Evolutionary conservation across 2,888 invertebrate species (phyloP), one percentile per base, ranked within the genome.

Genomic region (Melanostoma mellinum): DNA sequence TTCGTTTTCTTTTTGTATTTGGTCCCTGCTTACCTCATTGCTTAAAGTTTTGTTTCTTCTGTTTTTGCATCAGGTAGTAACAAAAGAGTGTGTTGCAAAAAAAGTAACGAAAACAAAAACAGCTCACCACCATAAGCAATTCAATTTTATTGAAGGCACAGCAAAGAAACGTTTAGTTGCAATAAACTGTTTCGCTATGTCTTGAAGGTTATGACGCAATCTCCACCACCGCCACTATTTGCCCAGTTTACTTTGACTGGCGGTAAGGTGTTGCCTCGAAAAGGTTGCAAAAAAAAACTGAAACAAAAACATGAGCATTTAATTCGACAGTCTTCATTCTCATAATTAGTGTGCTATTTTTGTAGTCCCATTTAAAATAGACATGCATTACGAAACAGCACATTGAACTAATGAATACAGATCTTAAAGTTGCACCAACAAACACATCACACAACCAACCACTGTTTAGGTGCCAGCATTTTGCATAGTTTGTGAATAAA

Each of bases 371-470:
- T 72, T 60, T 44, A 36, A 71, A 73, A 73, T 61, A 55, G 73
- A 53, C 44, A 30, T 52, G 65, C 53, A 61, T 79, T 79, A 61
- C 79, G 68, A 68, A 74, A 79, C 55, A 79, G 79, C 79, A 61
- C 79, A 74, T 79, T 79, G 79, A 79, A 79, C 79, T 74, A 79
- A 74, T 76, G 76, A 68, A 61, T 68, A 55, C 60, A 60, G 40
- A 36, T 55, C 53, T 60, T 74, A 74, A 9, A 35, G 35, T 33
- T 32, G 53, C 30, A 36, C 6, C 20, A 20, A 20, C 20, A 20
- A 20, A 20, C 1, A 20, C 20, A 32, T 20, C 9, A 32, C 8
- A 58, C 4, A 46, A 4, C 10, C 4, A 46, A n/a, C 3, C n/a
- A 9, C 3, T 42, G n/a, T 46, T 46, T n/a, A 20, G 60, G 38